Base-by-base conservation (phyloP, 2,888 invertebrate genomes). In the Stramonita haemastoma region DNA sequence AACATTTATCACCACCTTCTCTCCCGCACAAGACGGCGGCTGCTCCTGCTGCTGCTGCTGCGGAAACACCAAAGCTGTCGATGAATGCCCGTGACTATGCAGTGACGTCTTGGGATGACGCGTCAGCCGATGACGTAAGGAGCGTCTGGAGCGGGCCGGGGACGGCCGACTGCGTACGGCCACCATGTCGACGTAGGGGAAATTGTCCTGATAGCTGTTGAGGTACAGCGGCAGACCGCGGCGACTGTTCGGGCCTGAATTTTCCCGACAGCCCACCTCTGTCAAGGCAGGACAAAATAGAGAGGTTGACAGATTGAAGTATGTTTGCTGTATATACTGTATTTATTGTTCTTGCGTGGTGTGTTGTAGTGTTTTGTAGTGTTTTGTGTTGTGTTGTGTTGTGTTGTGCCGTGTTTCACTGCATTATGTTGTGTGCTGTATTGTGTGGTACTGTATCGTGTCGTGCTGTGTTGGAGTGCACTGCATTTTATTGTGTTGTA, bases 211-310 rank as follows among this genome's bases (percentile, higher is more conserved):
- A 22, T 66, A 70, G 15, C 36, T 46, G 56, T 73, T 26, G 32
- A 73, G 6, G 83, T 36, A 60, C 85, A 70, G 70, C 32, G 85
- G 89, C 36, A 83, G 56, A 0, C 79, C 13, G 34, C n/a, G 34
- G 29, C 32, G 29, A 15, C 70, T 60, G 26, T 34, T 19, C 46
- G 26, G 46, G 73, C 46, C 60, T 5, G 22, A 56, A 17, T 34
- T 5, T 5, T 89, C 89, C 1, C 84, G 85, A 26, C 89, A 89
- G 1, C 89, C 89, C 46, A 89, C 56, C 85, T 89, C 89, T 89
- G 89, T 46, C 2, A 56, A 29, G 29, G 32, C 19, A 87, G 32
- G 34, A 70, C 13, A 87, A 60, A 8, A 13, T 8, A 2, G 13
- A 60, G 60, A 22, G 60, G 6, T 60, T 15, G 60, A 22, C 8